A percentile compares a stretch with the other conserved stretches of the same genome.
Evolutionary conservation across 2,113 vertebrate genomes (phyloP).

Genomic region (Dasyurus viverrinus): DNA sequence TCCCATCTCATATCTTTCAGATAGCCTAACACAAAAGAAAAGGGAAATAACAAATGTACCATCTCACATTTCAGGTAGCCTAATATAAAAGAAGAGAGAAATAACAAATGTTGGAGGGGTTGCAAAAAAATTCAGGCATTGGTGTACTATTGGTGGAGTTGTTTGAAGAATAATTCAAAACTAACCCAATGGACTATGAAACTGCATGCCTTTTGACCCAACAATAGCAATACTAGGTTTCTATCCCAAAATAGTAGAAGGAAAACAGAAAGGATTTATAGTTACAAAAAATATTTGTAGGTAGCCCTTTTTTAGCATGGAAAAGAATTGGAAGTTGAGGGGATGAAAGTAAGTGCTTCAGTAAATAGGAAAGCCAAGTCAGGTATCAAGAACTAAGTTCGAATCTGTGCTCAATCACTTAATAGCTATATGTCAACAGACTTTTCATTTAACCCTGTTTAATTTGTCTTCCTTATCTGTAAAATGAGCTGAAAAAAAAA

Average conservation of each 20-base stretch:
- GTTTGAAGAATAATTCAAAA: neutral
- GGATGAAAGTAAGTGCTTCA: neutral
- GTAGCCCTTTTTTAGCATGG: neutral
- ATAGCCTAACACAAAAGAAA: no score
- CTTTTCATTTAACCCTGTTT: no score
- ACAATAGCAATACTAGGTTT: neutral
- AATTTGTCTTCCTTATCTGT: no score
- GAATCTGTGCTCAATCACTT: no score
- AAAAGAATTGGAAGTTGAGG: neutral
- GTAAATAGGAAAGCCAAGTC: no score
- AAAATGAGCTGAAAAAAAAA: no score
- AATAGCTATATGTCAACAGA: no score
- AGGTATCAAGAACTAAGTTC: no score
- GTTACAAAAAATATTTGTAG: neutral
- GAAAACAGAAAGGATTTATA: neutral
- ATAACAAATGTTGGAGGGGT: neutral
- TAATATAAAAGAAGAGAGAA: neutral
- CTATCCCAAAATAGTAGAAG: neutral
- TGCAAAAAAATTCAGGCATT: neutral
- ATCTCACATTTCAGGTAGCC: no score
- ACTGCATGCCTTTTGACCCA: neutral
- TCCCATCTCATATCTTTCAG: no score
- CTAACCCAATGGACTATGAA: neutral
- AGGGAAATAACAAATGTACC: no score
- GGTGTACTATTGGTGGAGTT: neutral